Evolutionary conservation across 1,140 invertebrate genomes (phyloP).

Genomic region (Cherax quadricarinatus): DNA sequence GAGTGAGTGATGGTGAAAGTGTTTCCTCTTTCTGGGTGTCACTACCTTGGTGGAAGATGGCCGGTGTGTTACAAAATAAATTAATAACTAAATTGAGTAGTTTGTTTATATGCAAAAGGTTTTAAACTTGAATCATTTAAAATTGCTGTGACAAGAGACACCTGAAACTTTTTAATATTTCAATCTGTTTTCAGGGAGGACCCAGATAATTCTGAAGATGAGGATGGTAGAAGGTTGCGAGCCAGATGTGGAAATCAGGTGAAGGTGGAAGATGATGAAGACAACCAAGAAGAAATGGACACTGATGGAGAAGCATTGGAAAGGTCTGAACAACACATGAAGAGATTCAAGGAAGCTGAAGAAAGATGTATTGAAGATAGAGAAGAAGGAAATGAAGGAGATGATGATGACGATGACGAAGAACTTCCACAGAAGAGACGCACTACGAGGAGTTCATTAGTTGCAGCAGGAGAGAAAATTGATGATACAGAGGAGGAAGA

Average conservation of each 20-base stretch:
- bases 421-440: slow-evolving; percentile 41
- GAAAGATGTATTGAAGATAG: not conserved
- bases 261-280: slow-evolving; percentile 24
- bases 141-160: too few species aligned
- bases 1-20: too few species aligned
- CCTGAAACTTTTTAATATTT: not conserved
- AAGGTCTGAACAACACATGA: slow-evolving; percentile 16
- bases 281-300: slow-evolving; percentile 14
- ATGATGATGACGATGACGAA: slow-evolving; percentile 14
- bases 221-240: slow-evolving; percentile 22
- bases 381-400: slow-evolving; percentile 8
- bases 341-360: slow-evolving; percentile 24
- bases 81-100: too few species aligned
- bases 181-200: slow-evolving; percentile 3
- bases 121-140: too few species aligned
- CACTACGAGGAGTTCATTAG: slow-evolving; percentile 33
- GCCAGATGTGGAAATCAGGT: slow-evolving; percentile 7
- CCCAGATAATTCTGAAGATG: slow-evolving; percentile 26
- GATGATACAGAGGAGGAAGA: slow-evolving; percentile 55
- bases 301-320: not conserved
- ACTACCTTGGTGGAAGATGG: too few species aligned
- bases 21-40: too few species aligned
- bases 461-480: slow-evolving; percentile 26
- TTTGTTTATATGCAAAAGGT: too few species aligned
- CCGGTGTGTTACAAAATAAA: too few species aligned